Evolutionary conservation across 2,113 vertebrate genomes (phyloP).

Genomic region (Microtus ochrogaster): DNA sequence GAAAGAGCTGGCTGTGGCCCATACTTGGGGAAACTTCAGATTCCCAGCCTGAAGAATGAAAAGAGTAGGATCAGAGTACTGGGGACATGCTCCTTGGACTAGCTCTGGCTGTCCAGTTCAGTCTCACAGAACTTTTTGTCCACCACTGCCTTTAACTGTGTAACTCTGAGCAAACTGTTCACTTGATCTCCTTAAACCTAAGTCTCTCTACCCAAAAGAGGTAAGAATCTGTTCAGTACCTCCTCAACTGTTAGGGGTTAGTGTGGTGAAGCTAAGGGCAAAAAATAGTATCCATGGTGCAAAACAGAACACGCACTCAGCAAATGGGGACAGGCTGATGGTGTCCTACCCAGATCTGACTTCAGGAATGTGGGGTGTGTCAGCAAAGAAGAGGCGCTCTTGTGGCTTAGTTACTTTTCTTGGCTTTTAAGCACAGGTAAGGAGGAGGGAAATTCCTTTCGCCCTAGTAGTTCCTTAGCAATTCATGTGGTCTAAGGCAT

Average conservation of each 20-base stretch:
- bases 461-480: conserved; percentile 1
- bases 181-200: neutral
- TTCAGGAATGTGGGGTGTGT: neutral
- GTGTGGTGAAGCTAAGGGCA: neutral
- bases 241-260: neutral
- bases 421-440: neutral
- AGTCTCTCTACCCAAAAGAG: neutral
- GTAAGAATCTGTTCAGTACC: neutral
- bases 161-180: neutral
- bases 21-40: neutral
- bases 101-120: neutral
- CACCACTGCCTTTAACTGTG: neutral
- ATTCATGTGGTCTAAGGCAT: conserved; percentile 31
- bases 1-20: neutral
- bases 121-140: neutral
- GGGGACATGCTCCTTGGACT: neutral
- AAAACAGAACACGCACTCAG: neutral
- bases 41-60: neutral
- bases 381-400: neutral
- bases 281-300: neutral
- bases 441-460: neutral
- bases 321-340: neutral
- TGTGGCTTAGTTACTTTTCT: conserved; percentile 47
- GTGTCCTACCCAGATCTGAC: neutral
- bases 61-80: neutral